Base-by-base conservation (phyloP, 2,888 invertebrate species). In the Drosophila villosipedis region DNA sequence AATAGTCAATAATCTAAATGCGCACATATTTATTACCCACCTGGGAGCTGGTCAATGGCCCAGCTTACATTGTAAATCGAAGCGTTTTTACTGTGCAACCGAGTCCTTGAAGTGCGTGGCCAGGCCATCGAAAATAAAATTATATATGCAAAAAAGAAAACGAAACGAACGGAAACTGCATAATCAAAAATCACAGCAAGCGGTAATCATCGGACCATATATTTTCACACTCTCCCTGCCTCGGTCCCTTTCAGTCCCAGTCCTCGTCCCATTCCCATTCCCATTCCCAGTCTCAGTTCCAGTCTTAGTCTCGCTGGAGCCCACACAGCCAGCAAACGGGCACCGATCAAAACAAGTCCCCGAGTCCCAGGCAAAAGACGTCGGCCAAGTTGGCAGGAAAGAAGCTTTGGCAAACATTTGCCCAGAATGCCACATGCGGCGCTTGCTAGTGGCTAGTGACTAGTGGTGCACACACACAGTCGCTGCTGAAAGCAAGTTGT, bases 181-280 rank as follows among this genome's bases (percentile, higher is more conserved):
- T 89, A 85, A 85, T 85, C 85, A 85, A 85, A 85, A 85, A 90
- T 85, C 85, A 85, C 85, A 85, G 85, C 85, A 83, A 85, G 85
- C 90, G 85, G 85, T 85, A 85, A 90, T 85, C 85, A 85, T 90
- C 85, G 85, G 69, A 86, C 90, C 90, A 90, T 85, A 85, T 90
- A 85, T 85, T 85, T 85, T 81, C 73, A 72, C 71, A 64, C 71
- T 57, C 80, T 59, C 52, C 60, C 52, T 53, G 10, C 68, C 62
- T 14, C 47, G 0, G 47, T 39, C 52, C 28, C 30, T 49, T 7
- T 41, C 54, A 2, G 37, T 4, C 41, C 49, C 33, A 19, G 9
- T 37, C 43, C 12, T 1, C 3, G 43, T 22, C 47, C 9, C 10
- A 22, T 30, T 47, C 3, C 7, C 16, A 30, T 33, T 47, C 3